phyloP scores from a whole-genome alignment of 2,113 vertebrate genomes.

The Grallaria varia region DNA sequence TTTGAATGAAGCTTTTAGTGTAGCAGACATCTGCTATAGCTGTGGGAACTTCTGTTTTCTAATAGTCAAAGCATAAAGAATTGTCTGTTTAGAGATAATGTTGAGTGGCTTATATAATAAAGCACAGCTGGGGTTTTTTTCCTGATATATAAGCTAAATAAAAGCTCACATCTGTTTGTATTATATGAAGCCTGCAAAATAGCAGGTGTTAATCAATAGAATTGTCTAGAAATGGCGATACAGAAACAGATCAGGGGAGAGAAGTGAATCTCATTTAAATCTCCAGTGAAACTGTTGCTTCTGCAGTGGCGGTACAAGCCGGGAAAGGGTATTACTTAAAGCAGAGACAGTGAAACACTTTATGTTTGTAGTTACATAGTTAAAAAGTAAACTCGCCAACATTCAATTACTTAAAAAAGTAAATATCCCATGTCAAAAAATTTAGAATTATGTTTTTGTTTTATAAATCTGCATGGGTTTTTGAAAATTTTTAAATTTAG shows the following conservation, averaged over 20 bases:
- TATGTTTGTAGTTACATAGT: not conserved
- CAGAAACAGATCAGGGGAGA: constrained; percentile 56
- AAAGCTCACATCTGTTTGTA: constrained; percentile 73
- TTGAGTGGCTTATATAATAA: constrained; percentile 67
- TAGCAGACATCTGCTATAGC: constrained; percentile 63
- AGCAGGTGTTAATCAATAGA: constrained; percentile 69
- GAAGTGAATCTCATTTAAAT: constrained; percentile 25
- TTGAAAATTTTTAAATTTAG: not conserved
- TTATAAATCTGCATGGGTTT: not conserved
- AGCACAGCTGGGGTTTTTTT: constrained; percentile 70
- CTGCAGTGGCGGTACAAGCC: not conserved
- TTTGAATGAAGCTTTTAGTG: constrained; percentile 31
- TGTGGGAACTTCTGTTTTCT: constrained; percentile 68
- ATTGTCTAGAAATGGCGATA: constrained; percentile 57
- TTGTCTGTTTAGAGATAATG: constrained; percentile 74
- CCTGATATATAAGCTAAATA: constrained; percentile 71
- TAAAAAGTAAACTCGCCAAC: not conserved
- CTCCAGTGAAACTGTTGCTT: not conserved
- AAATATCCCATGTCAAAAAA: not conserved
- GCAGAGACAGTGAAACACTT: not conserved
- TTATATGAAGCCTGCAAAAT: constrained; percentile 60
- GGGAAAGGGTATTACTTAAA: not conserved
- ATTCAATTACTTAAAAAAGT: not conserved
- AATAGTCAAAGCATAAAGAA: constrained; percentile 71
- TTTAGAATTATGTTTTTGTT: not conserved